phyloP scores from a whole-genome alignment of 2,797 vertebrate species.

The Garrulus glandarius region DNA sequence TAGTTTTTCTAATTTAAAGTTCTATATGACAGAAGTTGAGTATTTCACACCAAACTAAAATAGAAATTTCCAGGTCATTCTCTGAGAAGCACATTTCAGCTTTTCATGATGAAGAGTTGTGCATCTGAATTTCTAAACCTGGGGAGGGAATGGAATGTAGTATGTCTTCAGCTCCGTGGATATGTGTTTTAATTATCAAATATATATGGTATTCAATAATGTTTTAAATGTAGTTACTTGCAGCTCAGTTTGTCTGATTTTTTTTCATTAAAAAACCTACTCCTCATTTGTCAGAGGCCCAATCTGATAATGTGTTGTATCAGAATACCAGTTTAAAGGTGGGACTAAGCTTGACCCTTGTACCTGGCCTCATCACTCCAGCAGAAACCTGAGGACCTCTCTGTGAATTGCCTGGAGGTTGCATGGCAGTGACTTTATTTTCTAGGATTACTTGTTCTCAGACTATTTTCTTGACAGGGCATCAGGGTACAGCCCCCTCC shows the following conservation, averaged over 20 bases:
- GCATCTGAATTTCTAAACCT: background rate
- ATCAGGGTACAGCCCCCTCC: background rate
- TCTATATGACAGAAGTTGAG: background rate
- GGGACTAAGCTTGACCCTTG: background rate
- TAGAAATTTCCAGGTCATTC: background rate
- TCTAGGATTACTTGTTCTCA: background rate
- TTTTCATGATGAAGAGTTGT: background rate
- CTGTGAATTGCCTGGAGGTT: background rate
- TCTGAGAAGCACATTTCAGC: background rate
- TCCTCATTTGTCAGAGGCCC: background rate
- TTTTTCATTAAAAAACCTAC: background rate
- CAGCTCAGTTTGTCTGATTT: background rate
- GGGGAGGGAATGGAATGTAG: background rate
- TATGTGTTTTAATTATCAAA: background rate
- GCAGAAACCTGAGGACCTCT: background rate
- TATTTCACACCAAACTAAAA: background rate
- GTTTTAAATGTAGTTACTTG: background rate
- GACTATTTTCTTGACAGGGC: background rate
- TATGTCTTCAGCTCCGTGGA: background rate
- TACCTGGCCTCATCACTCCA: background rate
- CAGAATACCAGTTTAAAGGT: background rate
- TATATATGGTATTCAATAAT: background rate
- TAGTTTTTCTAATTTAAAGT: background rate
- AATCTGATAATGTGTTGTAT: background rate
- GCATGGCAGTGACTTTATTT: background rate